Evolutionary conservation across 2,113 vertebrate species (phyloP).

Genomic region (Eublepharis macularius): DNA sequence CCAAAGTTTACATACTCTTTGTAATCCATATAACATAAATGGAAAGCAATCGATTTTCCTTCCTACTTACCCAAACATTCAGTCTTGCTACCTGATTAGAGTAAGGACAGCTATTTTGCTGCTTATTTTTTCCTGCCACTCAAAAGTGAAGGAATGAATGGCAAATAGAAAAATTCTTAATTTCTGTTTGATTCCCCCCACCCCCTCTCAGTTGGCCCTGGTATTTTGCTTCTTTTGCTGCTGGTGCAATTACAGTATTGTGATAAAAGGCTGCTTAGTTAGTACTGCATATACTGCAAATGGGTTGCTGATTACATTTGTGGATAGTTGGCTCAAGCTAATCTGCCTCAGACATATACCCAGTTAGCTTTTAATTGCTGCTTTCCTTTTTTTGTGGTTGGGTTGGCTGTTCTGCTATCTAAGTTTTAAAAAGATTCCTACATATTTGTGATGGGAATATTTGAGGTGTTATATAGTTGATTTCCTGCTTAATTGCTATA

Average conservation of each 20-base stretch:
- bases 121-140: not conserved
- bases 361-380: not conserved
- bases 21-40: not conserved
- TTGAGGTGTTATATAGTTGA: conserved; percentile 24
- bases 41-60: not conserved
- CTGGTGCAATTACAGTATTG: not conserved
- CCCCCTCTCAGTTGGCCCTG: not conserved
- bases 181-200: not conserved
- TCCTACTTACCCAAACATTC: not conserved
- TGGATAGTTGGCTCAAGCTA: conserved; percentile 21
- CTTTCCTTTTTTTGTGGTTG: conserved; percentile 22
- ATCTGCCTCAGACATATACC: not conserved
- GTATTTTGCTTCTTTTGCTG: not conserved
- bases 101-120: conserved; percentile 39
- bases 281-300: not conserved
- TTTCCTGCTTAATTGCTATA: not conserved
- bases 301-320: not conserved
- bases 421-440: conserved; percentile 16
- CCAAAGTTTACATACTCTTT: not conserved
- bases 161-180: not conserved
- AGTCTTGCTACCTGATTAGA: not conserved
- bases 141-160: not conserved
- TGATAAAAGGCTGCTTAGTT: conserved; percentile 15
- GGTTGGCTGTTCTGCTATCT: not conserved
- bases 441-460: conserved; percentile 40